Percentiles rank a stretch among this genome's conserved stretches.
Conservation (phyloP, 2,888 invertebrate genomes). For the Gymnocheta viridis region DNA sequence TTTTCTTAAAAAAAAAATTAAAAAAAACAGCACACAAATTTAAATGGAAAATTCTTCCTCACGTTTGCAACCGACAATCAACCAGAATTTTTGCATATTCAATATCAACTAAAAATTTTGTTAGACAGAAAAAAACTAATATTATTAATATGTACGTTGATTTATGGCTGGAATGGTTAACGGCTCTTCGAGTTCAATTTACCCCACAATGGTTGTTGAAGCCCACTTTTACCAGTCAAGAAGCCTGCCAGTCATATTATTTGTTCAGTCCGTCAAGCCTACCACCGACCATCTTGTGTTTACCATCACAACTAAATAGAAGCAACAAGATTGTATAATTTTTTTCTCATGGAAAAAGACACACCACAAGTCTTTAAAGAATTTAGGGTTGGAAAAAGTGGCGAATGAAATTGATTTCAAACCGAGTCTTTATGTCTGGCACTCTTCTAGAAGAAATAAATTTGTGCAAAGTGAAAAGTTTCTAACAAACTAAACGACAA, state of each 20-base stretch:
- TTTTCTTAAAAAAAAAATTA: too few species aligned
- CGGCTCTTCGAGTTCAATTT: conserved; percentile 24
- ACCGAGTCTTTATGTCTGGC: conserved; percentile 51
- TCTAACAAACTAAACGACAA: conserved; percentile 4
- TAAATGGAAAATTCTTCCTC: conserved; percentile 12
- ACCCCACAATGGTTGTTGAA: neutral
- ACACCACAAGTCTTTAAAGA: neutral
- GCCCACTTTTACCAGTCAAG: too few species aligned
- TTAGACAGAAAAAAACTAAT: neutral
- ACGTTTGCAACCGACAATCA: too few species aligned
- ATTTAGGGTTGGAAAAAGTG: conserved; percentile 6
- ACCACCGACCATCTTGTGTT: neutral
- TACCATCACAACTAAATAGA: conserved; percentile 43
- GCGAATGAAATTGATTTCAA: conserved; percentile 56
- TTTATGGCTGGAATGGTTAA: conserved; percentile 15
- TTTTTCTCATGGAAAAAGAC: neutral
- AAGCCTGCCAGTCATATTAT: neutral
- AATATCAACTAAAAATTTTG: conserved; percentile 5
- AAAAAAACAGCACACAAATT: too few species aligned
- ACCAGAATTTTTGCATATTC: too few species aligned
- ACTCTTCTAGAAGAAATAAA: too few species aligned
- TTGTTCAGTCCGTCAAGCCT: neutral
- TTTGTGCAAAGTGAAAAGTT: neutral
- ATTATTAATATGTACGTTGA: too few species aligned
- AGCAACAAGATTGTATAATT: conserved; percentile 8